Evolutionary conservation across 1,140 invertebrate species (phyloP).

Genomic region (Drosophila sp.): DNA sequence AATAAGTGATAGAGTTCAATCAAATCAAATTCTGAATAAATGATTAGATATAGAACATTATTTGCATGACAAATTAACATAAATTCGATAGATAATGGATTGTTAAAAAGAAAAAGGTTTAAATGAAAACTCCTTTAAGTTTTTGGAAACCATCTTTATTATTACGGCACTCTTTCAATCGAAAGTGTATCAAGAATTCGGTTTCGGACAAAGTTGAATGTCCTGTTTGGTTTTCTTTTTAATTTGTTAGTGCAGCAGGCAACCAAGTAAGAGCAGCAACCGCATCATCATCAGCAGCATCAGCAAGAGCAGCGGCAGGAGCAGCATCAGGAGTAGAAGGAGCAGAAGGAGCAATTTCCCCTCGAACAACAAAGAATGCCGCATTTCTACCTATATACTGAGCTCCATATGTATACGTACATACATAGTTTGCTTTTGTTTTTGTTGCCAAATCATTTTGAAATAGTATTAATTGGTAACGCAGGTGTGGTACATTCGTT

Average conservation of each 20-base stretch:
- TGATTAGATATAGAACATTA: too few species aligned
- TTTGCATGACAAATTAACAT: too few species aligned
- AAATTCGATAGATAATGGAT: too few species aligned
- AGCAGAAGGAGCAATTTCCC: neutral
- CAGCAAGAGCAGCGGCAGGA: neutral
- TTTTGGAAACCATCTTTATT: too few species aligned
- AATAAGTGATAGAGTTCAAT: too few species aligned
- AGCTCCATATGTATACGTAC: neutral
- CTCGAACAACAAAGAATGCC: conserved; percentile 3
- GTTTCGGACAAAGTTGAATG: neutral
- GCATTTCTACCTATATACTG: conserved; percentile 5
- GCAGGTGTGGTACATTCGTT: conserved; percentile 41
- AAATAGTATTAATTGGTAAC: conserved; percentile 76
- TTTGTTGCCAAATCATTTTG: conserved; percentile 46
- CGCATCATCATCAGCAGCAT: neutral
- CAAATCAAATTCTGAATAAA: too few species aligned
- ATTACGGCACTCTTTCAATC: neutral
- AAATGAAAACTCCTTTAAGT: too few species aligned
- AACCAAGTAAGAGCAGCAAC: conserved; percentile 17
- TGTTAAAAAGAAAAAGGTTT: too few species aligned
- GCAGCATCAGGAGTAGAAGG: neutral
- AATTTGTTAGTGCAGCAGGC: conserved; percentile 29
- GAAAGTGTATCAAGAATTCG: neutral
- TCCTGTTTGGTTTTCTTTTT: conserved; percentile 20
- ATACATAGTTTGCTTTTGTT: conserved; percentile 21